These are phyloP conservation scores for Siniperca obscura DNA, from an alignment of 2,797 vertebrate species.

Conservation along the genomic window DNA sequence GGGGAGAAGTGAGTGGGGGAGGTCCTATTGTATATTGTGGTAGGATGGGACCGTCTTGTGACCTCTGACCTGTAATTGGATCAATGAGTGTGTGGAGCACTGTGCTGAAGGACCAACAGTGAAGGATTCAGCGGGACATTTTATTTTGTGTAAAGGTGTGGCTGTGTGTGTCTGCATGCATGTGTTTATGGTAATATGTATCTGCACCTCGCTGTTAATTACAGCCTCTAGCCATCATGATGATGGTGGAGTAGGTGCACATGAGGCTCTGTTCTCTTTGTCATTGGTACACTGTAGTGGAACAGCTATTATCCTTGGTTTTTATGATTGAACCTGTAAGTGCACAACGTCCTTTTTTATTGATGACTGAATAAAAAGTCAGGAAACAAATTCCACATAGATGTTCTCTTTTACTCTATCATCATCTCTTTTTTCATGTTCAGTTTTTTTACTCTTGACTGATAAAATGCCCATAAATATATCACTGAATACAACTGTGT, in stretches of 20 bases:
- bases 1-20: slow-evolving; percentile 70
- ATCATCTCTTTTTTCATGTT: background rate
- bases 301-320: slow-evolving; percentile 54
- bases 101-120: slow-evolving; percentile 69
- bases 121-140: slow-evolving; percentile 44
- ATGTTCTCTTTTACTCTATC: background rate
- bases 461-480: background rate
- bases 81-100: slow-evolving; percentile 65
- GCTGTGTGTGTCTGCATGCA: slow-evolving; percentile 30
- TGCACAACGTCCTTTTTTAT: slow-evolving; percentile 29
- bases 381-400: slow-evolving; percentile 2
- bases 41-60: slow-evolving; percentile 73
- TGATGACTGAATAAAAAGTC: slow-evolving; percentile 9
- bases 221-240: slow-evolving; percentile 43
- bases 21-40: slow-evolving; percentile 70
- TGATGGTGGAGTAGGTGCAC: slow-evolving; percentile 65
- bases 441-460: background rate
- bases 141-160: slow-evolving; percentile 55
- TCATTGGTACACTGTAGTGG: slow-evolving; percentile 43
- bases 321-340: slow-evolving; percentile 35
- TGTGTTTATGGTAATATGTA: slow-evolving; percentile 33
- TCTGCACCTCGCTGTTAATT: slow-evolving; percentile 52
- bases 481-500: background rate
- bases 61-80: slow-evolving; percentile 79
- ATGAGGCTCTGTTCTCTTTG: slow-evolving; percentile 49